Evolutionary conservation across 2,797 vertebrate genomes (phyloP).

Genomic region (Linurgus olivaceus): DNA sequence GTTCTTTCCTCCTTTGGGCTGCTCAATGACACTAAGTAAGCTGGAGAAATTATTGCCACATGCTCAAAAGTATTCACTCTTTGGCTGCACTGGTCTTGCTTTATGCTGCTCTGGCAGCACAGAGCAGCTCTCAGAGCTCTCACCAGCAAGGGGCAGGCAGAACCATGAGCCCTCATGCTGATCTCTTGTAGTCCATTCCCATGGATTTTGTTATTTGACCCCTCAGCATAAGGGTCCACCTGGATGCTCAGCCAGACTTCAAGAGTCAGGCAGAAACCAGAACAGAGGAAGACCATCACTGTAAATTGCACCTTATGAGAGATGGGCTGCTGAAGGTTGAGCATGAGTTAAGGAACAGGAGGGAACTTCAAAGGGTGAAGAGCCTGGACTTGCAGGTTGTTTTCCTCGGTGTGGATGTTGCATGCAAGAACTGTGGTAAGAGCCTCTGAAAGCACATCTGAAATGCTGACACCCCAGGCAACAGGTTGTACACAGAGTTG

Average conservation of each 20-base stretch:
- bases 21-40: background rate
- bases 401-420: background rate
- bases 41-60: background rate
- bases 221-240: background rate
- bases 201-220: background rate
- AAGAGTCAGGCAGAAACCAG: background rate
- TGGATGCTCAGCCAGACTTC: background rate
- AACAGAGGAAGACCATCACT: background rate
- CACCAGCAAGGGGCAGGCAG: background rate
- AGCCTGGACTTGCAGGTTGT: background rate
- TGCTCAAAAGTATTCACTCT: background rate
- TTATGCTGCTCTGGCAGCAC: background rate
- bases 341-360: background rate
- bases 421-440: background rate
- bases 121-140: background rate
- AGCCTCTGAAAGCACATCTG: background rate
- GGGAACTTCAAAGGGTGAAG: background rate
- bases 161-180: accelerated
- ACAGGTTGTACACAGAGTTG: background rate
- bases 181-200: background rate
- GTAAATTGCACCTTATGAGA: background rate
- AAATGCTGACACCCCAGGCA: background rate
- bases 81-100: background rate
- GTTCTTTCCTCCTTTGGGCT: background rate
- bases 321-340: background rate